Evolutionary conservation across 2,797 vertebrate genomes (phyloP).

Genomic region (Thripadectes ignobilis): DNA sequence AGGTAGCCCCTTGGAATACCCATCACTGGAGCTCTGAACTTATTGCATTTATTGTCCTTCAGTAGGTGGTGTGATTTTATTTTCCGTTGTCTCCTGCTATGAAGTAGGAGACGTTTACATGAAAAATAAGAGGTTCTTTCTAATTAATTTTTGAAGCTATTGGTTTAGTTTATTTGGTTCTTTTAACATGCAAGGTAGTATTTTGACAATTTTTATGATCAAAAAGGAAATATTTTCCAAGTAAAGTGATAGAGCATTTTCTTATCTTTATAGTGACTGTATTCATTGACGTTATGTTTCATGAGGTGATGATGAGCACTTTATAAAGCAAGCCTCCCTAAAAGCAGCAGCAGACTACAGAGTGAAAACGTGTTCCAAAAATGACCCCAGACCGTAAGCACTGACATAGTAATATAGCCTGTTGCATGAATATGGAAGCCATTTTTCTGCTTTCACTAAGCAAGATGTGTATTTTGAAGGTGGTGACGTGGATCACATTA

Average conservation of each 20-base stretch:
- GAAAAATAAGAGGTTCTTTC: background rate
- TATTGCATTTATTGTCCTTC: background rate
- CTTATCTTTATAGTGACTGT: slow-evolving; percentile 6
- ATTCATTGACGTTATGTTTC: background rate
- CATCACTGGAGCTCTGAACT: background rate
- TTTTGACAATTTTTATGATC: background rate
- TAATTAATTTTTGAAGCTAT: background rate
- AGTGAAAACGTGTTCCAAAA: slow-evolving; percentile 20
- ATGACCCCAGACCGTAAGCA: background rate
- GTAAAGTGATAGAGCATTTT: background rate
- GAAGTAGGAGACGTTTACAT: background rate
- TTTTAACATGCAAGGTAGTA: background rate
- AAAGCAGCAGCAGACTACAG: background rate
- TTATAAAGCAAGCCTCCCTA: slow-evolving; percentile 4
- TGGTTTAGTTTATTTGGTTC: background rate
- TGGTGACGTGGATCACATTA: background rate
- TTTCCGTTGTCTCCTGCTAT: background rate
- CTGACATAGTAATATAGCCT: background rate
- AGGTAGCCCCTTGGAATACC: background rate
- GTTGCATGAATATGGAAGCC: background rate
- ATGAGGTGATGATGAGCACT: background rate
- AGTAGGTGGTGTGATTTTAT: background rate
- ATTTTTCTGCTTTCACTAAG: background rate
- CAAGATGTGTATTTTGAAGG: background rate
- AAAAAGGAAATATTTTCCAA: background rate